Base-by-base conservation (phyloP, 2,888 invertebrate species). In the Trichogramma dendrolimi region DNA sequence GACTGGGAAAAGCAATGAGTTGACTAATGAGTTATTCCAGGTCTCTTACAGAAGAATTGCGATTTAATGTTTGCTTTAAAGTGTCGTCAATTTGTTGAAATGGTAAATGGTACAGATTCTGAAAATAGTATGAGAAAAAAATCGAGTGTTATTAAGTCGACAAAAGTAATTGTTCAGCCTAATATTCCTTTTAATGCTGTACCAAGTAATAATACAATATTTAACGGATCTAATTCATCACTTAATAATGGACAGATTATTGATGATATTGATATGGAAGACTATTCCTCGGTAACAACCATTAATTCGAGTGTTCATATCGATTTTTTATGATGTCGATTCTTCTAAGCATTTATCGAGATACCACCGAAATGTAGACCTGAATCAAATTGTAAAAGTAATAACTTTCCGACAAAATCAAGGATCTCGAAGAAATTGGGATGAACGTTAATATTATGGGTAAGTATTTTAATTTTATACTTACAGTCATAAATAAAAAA, bases 31-130 rank as follows among this genome's bases (percentile, higher is more conserved):
- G 72, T 83, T 94, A 70, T 97, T 83, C 97, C 98, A 4, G 92
- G 91, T n/a, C 85, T 98, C 66, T 83, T 98, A 75, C 95, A 96
- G 80, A 86, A 87, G 62, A 92, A 96, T 82, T 88, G 87, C 71
- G 94, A 95, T 81, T 85, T 98, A 72, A 85, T 94, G 79, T 97
- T 99, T 82, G 90, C 93, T 84, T 87, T 98, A 75, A 96, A 96
- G 82, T 96, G 96, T 78, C 89, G 98, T 67, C 97, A 99, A 83
- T 99, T 99, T 82, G 92, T 98, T 47, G 98, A 99, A 83, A 96
- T 97, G 95, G 94, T 98, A 69, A 92, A 92, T 80, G 94, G 94
- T 62, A 88, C 91, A 60, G 94, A 94, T 80, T 85, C 88, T 52
- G 91, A 87, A 80, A 68, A 62, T 56, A 69, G 67, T 65, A 74